Base-by-base conservation (phyloP, 1,140 invertebrate genomes). In the Bombus waltoni region DNA sequence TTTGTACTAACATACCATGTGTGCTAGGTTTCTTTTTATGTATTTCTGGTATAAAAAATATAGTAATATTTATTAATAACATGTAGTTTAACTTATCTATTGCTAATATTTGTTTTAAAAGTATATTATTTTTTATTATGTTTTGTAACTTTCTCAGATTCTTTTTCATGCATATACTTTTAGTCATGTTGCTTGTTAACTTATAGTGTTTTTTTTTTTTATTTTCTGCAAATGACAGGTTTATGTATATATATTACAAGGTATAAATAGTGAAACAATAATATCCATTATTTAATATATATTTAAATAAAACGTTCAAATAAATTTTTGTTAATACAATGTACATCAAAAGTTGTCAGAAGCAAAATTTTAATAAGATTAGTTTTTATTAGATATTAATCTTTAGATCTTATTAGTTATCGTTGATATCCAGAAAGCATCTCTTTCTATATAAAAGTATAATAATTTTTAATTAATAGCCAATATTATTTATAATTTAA, bases 351-450 rank as follows among this genome's bases (percentile, higher is more conserved):
- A 57, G 35, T 74, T 53, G 28, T 42, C 71, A 47, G 38, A 66
- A 10, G 70, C 47, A 85, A 85, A 74, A 81, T 85, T 85, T 85
- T 85, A 85, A 85, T 85, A 85, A 85, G 84, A 81, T 85, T 35
- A 42, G 44, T 72, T 62, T 68, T 35, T 35, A 35, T 66, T 66
- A 35, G 32, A 66, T 66, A 2, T 35, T 66, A 15, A 35, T 22
- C 35, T 66, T 74, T 57, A 74, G 13, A 57, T 77, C 18, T 44
- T 53, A 53, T 35, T 74, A 74, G 4, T 25, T 74, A 38, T n/a
- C 9, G 1, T 42, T n/a, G 18, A 72, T 85, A 80, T 53, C 2
- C 76, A 85, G 83, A 85, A 85, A 85, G 83, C 83, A 85, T 85
- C 83, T 85, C 83, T 65, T 11, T 71, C 44, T 2, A 71, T n/a